phyloP scores from a whole-genome alignment of 2,888 invertebrate species.

The Scelioninae gen. 1 region DNA sequence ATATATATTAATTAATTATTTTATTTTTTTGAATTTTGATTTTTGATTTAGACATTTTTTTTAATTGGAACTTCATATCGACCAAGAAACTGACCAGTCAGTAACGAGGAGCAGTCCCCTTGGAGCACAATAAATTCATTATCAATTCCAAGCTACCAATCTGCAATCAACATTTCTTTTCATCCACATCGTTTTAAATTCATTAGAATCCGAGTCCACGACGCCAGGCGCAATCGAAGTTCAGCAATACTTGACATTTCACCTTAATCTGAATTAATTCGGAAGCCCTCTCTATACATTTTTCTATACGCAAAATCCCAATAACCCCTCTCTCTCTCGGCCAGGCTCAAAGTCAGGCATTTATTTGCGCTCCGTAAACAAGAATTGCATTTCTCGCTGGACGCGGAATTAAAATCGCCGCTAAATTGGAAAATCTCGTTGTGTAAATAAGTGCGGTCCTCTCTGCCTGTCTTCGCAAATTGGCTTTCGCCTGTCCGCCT shows the following conservation, averaged over 20 bases:
- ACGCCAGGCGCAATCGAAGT: constrained; percentile 19
- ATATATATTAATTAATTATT: too few relatives aligned
- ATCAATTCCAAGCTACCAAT: not conserved
- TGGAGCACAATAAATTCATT: constrained; percentile 10
- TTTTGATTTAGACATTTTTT: too few relatives aligned
- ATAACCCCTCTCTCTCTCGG: constrained; percentile 4
- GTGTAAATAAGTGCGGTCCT: too few relatives aligned
- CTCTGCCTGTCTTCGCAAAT: too few relatives aligned
- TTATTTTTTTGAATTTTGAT: too few relatives aligned
- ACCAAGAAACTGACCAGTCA: too few relatives aligned
- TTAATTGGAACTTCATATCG: too few relatives aligned
- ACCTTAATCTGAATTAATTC: constrained; percentile 37
- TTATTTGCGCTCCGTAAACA: constrained; percentile 71
- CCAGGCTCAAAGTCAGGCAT: constrained; percentile 16
- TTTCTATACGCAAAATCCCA: constrained; percentile 8
- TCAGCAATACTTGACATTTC: constrained; percentile 45
- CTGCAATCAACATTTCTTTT: constrained; percentile 10
- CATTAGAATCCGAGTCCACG: constrained; percentile 13
- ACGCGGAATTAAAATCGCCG: too few relatives aligned
- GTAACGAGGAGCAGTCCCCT: too few relatives aligned
- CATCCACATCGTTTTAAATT: constrained; percentile 29
- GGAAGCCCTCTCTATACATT: constrained; percentile 17
- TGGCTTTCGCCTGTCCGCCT: too few relatives aligned
- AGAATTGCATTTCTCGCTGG: constrained; percentile 63
- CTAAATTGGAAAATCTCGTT: too few relatives aligned